phyloP scores from a whole-genome alignment of 1,140 invertebrate species.

The Mercenaria mercenaria region DNA sequence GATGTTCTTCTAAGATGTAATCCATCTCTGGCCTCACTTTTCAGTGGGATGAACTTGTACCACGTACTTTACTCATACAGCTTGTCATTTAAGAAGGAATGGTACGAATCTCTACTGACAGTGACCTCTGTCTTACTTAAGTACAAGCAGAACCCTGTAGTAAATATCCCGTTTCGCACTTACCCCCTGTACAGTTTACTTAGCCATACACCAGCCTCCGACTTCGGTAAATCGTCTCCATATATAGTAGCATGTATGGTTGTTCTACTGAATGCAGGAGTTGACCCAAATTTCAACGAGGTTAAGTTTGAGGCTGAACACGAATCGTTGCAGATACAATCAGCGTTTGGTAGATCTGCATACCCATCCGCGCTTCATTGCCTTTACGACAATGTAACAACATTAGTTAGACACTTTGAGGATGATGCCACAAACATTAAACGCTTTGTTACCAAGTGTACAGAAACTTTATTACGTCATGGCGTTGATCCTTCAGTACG shows the following conservation, averaged over 20 bases:
- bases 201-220: slow-evolving; percentile 62
- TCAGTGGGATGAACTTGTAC: slow-evolving; percentile 82
- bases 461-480: slow-evolving; percentile 75
- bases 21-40: slow-evolving; percentile 71
- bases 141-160: slow-evolving; percentile 74
- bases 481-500: slow-evolving; percentile 68
- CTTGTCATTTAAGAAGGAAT: slow-evolving; percentile 73
- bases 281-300: slow-evolving; percentile 82
- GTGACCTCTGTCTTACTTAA: slow-evolving; percentile 79
- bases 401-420: slow-evolving; percentile 35
- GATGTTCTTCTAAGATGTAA: slow-evolving; percentile 75
- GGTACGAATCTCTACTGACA: slow-evolving; percentile 76
- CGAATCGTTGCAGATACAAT: slow-evolving; percentile 66
- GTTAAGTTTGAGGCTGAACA: slow-evolving; percentile 72
- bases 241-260: slow-evolving; percentile 74
- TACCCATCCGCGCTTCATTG: slow-evolving; percentile 79
- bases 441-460: slow-evolving; percentile 73
- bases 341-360: slow-evolving; percentile 78
- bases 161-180: slow-evolving; percentile 75
- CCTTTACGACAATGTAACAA: slow-evolving; percentile 68
- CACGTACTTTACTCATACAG: slow-evolving; percentile 81
- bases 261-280: slow-evolving; percentile 76
- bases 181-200: slow-evolving; percentile 81
- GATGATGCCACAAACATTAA: slow-evolving; percentile 55
- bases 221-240: slow-evolving; percentile 72